Percentiles rank a stretch among this genome's conserved stretches.
phyloP scores from a whole-genome alignment of 2,888 invertebrate genomes.

The Dermolepida albohirtum region DNA sequence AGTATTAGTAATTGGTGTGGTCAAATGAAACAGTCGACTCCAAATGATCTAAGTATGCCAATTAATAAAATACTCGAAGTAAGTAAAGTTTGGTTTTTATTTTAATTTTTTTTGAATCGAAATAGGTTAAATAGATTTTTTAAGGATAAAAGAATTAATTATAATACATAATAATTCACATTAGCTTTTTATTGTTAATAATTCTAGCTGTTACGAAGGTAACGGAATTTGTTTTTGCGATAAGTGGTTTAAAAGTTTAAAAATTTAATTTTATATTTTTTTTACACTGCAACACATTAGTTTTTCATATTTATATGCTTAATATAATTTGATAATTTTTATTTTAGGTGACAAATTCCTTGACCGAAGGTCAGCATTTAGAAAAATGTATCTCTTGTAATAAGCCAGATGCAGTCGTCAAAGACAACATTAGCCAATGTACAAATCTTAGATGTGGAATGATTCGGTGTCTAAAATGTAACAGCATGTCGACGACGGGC shows the following conservation, averaged over 20 bases:
- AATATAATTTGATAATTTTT: not conserved
- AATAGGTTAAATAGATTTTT: too few relatives aligned
- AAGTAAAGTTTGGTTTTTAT: constrained; percentile 11
- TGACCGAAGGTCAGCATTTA: constrained; percentile 56
- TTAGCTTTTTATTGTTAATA: too few relatives aligned
- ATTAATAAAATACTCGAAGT: constrained; percentile 32
- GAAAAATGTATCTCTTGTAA: constrained; percentile 58
- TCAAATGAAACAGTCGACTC: constrained; percentile 31
- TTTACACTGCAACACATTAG: too few relatives aligned
- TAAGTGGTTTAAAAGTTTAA: too few relatives aligned
- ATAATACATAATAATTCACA: too few relatives aligned
- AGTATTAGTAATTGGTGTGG: not conserved
- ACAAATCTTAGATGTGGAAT: constrained; percentile 57
- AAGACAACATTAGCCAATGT: constrained; percentile 60
- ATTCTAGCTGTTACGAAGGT: too few relatives aligned
- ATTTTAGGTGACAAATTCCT: constrained; percentile 34
- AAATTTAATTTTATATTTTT: too few relatives aligned
- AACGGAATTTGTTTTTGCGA: too few relatives aligned
- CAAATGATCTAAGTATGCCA: not conserved
- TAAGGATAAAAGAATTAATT: too few relatives aligned
- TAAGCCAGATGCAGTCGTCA: constrained; percentile 57
- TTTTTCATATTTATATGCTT: not conserved
- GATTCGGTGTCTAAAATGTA: constrained; percentile 60
- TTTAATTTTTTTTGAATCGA: not conserved
- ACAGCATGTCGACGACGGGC: constrained; percentile 57